A percentile compares a stretch with the other conserved stretches of the same genome.
Conservation (phyloP, 1,140 invertebrate genomes). For the Bombus soroeensis region DNA sequence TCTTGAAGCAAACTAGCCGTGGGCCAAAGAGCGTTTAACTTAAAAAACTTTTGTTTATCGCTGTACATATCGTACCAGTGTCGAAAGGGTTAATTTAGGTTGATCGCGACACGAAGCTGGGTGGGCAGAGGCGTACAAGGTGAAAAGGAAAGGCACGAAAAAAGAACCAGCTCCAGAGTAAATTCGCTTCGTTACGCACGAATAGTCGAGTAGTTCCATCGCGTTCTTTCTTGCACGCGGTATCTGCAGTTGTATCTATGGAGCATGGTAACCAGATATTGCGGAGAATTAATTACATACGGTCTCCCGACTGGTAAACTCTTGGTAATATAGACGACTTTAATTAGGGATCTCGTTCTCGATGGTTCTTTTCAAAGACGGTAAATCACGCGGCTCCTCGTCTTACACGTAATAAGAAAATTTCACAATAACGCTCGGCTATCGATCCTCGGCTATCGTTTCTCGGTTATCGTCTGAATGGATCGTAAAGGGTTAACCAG, state of each 20-base stretch:
- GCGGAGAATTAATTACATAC: constrained; percentile 45
- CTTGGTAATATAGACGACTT: constrained; percentile 34
- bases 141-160: background rate
- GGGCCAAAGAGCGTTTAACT: too few relatives aligned
- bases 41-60: background rate
- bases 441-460: constrained; percentile 40
- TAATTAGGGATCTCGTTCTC: constrained; percentile 45
- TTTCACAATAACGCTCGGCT: constrained; percentile 30
- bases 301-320: constrained; percentile 5
- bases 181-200: constrained; percentile 51
- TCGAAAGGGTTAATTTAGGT: background rate
- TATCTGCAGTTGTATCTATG: constrained; percentile 30
- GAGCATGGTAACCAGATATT: constrained; percentile 48
- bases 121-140: too few relatives aligned
- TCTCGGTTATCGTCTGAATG: background rate
- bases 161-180: background rate
- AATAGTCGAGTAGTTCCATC: constrained; percentile 34
- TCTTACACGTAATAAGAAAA: constrained; percentile 38
- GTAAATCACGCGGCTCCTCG: constrained; percentile 46
- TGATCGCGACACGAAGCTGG: background rate
- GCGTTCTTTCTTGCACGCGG: background rate
- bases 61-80: background rate
- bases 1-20: too few relatives aligned
- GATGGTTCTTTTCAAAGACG: constrained; percentile 16
- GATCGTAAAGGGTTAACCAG: background rate